These are phyloP conservation scores for Scaeva pyrastri DNA, from an alignment of 2,888 invertebrate genomes.

Conservation along the genomic window DNA sequence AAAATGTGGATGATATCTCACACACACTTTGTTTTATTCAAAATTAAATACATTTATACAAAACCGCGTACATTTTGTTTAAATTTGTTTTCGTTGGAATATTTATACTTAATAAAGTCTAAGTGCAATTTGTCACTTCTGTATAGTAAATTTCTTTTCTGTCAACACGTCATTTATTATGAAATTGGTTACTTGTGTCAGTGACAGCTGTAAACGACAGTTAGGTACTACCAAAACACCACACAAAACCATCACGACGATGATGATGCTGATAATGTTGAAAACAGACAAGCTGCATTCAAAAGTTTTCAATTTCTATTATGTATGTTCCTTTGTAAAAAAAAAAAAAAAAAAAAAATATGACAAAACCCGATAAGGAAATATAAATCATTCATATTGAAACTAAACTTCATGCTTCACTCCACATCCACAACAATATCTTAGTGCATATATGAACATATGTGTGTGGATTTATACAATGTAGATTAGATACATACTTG, in stretches of 20 bases:
- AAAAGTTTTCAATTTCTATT: background rate
- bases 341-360: background rate
- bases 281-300: background rate
- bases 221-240: background rate
- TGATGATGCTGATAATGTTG: background rate
- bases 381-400: constrained; percentile 5
- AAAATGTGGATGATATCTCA: too few relatives aligned
- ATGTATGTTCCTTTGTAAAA: background rate
- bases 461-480: too few relatives aligned
- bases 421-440: constrained; percentile 15
- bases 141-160: background rate
- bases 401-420: constrained; percentile 20
- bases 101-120: background rate
- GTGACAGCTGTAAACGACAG: background rate
- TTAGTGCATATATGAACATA: background rate
- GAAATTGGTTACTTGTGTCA: background rate
- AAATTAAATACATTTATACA: too few relatives aligned
- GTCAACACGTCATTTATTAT: background rate
- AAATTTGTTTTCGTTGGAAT: too few relatives aligned
- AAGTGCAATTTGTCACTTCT: background rate
- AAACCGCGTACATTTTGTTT: too few relatives aligned
- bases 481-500: too few relatives aligned
- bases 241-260: background rate
- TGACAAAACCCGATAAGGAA: constrained; percentile 4
- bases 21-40: too few relatives aligned